A percentile compares a stretch with the other conserved stretches of the same genome.
Conservation (phyloP, 2,113 vertebrate genomes). For the Silurus glanis region DNA sequence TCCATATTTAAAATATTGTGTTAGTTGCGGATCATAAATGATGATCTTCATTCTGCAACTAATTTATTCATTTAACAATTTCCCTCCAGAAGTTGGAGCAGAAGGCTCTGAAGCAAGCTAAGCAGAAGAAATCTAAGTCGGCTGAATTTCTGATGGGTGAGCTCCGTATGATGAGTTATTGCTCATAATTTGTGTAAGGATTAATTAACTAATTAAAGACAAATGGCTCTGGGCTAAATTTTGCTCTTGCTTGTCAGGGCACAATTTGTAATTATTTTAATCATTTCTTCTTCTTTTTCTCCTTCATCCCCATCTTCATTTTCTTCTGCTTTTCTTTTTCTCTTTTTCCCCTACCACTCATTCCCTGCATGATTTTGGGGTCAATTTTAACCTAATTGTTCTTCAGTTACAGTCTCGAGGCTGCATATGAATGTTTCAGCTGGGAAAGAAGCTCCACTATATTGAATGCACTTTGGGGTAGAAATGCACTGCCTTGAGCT, state of each 20-base stretch:
- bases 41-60: slow-evolving; percentile 99
- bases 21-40: slow-evolving; percentile 99
- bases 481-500: slow-evolving; percentile 61
- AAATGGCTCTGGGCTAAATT: slow-evolving; percentile 99
- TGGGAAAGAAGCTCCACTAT: slow-evolving; percentile 76
- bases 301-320: slow-evolving; percentile 57
- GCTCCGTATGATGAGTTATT: slow-evolving; percentile 99
- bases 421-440: slow-evolving; percentile 82
- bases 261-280: slow-evolving; percentile 99
- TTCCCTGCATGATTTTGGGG: slow-evolving; percentile 75
- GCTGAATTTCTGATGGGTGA: slow-evolving; percentile 99
- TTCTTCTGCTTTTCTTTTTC: slow-evolving; percentile 45
- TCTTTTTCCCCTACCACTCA: slow-evolving; percentile 81
- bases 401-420: slow-evolving; percentile 92
- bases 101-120: slow-evolving; percentile 99
- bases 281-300: slow-evolving; percentile 90
- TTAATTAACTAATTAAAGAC: slow-evolving; percentile 99
- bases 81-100: slow-evolving; percentile 99
- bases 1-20: slow-evolving; percentile 99
- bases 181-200: slow-evolving; percentile 99
- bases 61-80: slow-evolving; percentile 99
- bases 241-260: slow-evolving; percentile 99
- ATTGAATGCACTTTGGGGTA: slow-evolving; percentile 70
- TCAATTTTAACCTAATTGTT: slow-evolving; percentile 99
- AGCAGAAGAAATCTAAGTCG: slow-evolving; percentile 99